phyloP scores from a whole-genome alignment of 92 coral and sea anemone genomes.

The Heteractis magnifica region DNA sequence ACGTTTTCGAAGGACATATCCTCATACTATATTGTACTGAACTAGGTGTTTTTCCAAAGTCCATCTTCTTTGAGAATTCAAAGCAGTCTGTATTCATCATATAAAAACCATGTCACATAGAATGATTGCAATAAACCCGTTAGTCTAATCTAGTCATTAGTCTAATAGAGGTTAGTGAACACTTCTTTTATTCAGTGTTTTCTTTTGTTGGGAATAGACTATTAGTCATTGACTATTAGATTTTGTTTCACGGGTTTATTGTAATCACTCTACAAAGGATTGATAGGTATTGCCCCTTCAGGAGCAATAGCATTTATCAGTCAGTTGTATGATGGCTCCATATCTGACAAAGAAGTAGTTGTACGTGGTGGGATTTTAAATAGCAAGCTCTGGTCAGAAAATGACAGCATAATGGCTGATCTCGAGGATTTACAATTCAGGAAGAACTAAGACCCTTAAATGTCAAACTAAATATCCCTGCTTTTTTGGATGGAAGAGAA shows the following conservation, averaged over 20 bases:
- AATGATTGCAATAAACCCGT: slow-evolving; percentile 1
- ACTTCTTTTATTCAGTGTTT: too few relatives aligned
- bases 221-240: background rate
- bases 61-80: slow-evolving; percentile 24
- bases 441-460: slow-evolving; percentile 18
- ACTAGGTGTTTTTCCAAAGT: slow-evolving; percentile 19
- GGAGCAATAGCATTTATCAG: slow-evolving; percentile 36
- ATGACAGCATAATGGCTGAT: slow-evolving; percentile 33
- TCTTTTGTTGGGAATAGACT: background rate
- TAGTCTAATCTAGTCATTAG: too few relatives aligned
- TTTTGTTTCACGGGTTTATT: too few relatives aligned
- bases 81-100: slow-evolving; percentile 22
- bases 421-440: slow-evolving; percentile 26
- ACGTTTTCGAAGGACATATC: slow-evolving; percentile 14
- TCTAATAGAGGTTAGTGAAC: too few relatives aligned
- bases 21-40: background rate
- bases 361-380: slow-evolving; percentile 35
- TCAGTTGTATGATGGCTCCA: slow-evolving; percentile 36
- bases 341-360: slow-evolving; percentile 35
- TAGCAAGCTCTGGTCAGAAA: slow-evolving; percentile 14
- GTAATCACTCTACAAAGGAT: slow-evolving; percentile 19
- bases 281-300: slow-evolving; percentile 47
- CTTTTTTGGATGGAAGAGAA: slow-evolving; percentile 20
- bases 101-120: slow-evolving; percentile 49
- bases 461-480: slow-evolving; percentile 27